Base-by-base conservation (phyloP, 2,888 invertebrate genomes). In the Dinocampus coccinellae region DNA sequence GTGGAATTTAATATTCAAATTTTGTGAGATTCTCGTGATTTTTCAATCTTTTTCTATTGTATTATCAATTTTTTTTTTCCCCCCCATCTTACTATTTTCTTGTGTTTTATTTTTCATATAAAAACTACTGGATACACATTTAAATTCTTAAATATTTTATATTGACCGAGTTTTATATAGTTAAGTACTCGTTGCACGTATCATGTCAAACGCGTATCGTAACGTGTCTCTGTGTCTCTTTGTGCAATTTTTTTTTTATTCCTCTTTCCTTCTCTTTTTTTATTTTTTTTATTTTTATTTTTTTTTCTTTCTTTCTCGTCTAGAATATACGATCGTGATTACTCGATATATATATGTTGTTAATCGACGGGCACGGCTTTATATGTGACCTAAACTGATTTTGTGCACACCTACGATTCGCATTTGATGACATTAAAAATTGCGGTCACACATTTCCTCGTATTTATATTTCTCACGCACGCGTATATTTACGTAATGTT, bases 311-410 rank as follows among this genome's bases (percentile, higher is more conserved):
- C 39, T 66, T 58, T 61, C 67, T 69, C 53, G 22, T 58, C 34
- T 11, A 29, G 52, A 65, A 53, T 65, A 61, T 61, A 34, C 60
- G 65, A 20, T 33, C 22, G 26, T n/a, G 6, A 16, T 58, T 9
- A 29, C 24, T 3, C 29, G 3, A 29, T 29, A 7, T 34, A 58
- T 47, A 47, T 47, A 33, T n/a, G n/a, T n/a, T n/a, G 58, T 58
- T 47, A 71, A 71, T 68, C 64, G 70, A 62, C 64, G 70, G 64
- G 68, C 69, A 66, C 70, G 62, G 70, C 70, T 20, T 52, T 4
- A 16, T 47, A 47, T 47, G 24, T 63, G 73, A 73, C 70, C 70
- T 55, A 47, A 16, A 47, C 57, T 42, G 42, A 55, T 60, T 65
- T 34, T 60, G 47, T 29, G 55, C 36, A 42, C 33, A 65, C 53